Percentiles rank a stretch among this genome's conserved stretches.
These are phyloP conservation scores for Sciaenops ocellatus DNA, from an alignment of 2,797 vertebrate species.

Conservation along the genomic window DNA sequence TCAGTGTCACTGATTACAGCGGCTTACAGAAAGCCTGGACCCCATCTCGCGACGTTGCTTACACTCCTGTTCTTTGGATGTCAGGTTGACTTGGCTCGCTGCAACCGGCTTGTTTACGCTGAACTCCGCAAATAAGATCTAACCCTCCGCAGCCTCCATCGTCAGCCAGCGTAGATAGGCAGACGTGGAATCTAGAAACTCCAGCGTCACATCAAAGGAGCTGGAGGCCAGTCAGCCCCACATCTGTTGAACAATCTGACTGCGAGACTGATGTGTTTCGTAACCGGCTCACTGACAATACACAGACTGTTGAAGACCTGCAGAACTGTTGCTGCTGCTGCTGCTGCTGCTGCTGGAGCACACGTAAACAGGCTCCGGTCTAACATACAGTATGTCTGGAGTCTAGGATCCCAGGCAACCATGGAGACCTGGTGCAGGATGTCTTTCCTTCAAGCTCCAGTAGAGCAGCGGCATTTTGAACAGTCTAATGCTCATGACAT, in stretches of 20 bases:
- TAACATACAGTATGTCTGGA: conserved; percentile 23
- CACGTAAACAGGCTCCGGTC: conserved; percentile 42
- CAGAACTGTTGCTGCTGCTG: conserved; percentile 39
- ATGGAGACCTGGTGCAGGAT: conserved; percentile 35
- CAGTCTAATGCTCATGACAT: not conserved
- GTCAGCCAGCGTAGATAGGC: conserved; percentile 61
- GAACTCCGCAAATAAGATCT: conserved; percentile 64
- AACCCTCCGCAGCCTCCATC: conserved; percentile 62
- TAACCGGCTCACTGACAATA: conserved; percentile 65
- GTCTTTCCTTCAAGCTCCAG: not conserved
- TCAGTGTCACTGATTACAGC: conserved; percentile 51
- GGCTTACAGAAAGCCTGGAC: conserved; percentile 37
- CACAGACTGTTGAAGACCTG: conserved; percentile 56
- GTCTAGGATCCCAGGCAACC: conserved; percentile 51
- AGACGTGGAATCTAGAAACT: conserved; percentile 72
- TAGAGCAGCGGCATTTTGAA: not conserved
- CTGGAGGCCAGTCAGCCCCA: conserved; percentile 64
- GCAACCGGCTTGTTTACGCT: conserved; percentile 64
- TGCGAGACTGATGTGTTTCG: conserved; percentile 62
- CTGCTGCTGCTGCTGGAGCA: conserved; percentile 41
- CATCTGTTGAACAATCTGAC: conserved; percentile 77
- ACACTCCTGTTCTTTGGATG: conserved; percentile 43
- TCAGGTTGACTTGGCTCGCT: conserved; percentile 57
- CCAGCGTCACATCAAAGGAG: conserved; percentile 68
- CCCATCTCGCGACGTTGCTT: conserved; percentile 35